These are phyloP conservation scores for Drosophila serrata DNA, from an alignment of 1,140 invertebrate genomes.

Conservation along the genomic window DNA sequence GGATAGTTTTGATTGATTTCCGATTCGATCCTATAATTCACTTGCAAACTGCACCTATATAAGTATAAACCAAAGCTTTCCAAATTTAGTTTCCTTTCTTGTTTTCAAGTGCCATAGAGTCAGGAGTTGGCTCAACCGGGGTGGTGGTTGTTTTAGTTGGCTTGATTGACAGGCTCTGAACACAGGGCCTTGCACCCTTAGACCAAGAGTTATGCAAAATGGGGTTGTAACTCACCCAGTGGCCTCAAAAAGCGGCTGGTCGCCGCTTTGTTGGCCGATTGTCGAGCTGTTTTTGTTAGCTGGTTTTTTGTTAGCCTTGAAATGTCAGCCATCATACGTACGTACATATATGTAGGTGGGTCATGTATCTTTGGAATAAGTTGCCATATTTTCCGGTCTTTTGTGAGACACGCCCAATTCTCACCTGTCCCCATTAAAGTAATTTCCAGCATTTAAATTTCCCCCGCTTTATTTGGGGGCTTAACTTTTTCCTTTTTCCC, in stretches of 20 bases:
- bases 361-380: slow-evolving; percentile 19
- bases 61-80: too few relatives aligned
- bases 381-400: slow-evolving; percentile 33
- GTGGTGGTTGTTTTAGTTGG: slow-evolving; percentile 18
- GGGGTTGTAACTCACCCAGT: slow-evolving; percentile 44
- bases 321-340: slow-evolving; percentile 18
- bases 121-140: background rate
- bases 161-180: slow-evolving; percentile 39
- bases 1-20: too few relatives aligned
- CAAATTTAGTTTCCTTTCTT: too few relatives aligned
- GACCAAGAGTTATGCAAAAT: slow-evolving; percentile 21
- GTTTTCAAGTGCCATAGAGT: background rate
- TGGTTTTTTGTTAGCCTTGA: slow-evolving; percentile 33
- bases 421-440: slow-evolving; percentile 46
- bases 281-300: slow-evolving; percentile 17
- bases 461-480: slow-evolving; percentile 23
- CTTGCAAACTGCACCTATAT: too few relatives aligned
- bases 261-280: slow-evolving; percentile 16
- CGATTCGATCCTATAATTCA: too few relatives aligned
- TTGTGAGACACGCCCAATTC: slow-evolving; percentile 15
- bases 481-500: slow-evolving; percentile 23
- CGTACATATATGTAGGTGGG: slow-evolving; percentile 7
- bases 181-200: slow-evolving; percentile 7
- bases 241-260: slow-evolving; percentile 34
- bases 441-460: slow-evolving; percentile 37